Base-by-base conservation (phyloP, 2,888 invertebrate genomes). In the Agrypnus murinus region DNA sequence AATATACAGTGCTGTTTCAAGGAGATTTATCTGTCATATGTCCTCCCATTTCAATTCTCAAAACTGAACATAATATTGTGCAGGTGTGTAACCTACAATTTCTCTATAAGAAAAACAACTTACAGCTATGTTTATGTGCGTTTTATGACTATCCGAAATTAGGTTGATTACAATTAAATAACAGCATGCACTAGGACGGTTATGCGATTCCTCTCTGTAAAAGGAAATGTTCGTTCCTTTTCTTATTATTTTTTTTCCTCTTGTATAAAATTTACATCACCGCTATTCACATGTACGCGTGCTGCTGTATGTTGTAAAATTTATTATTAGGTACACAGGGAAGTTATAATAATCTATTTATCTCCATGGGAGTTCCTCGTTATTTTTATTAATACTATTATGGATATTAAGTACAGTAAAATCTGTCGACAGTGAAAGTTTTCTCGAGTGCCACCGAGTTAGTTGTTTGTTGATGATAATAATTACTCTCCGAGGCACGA, bases 361-460 rank as follows among this genome's bases (percentile, higher is more conserved):
- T 50, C 31, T 31, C 3, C 32, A 5, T 50, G 50, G 31, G 50
- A 50, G 50, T 50, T 50, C 50, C 50, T 17, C 31, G 5, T 50
- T 50, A 25, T 48, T 48, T 48, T 48, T 50, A 8, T n/a, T 10
- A 32, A 50, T 7, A 31, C 31, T 2, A 25, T 46, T 46, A 46
- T 19, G 17, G 19, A 14, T 43, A 14, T 14, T 43, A 4, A 43
- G 43, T 43, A n/a, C n/a, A 46, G 46, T 19, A 46, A 46, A 31
- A 50, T 50, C 50, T 50, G 50, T 50, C 50, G 50, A 25, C 50
- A 31, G 50, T 50, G 50, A 50, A 50, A 50, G 50, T 50, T 50
- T 50, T 19, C 4, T 14, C 14, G 2, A 14, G 14, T 15, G 43
- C 25, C 10, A 31, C 10, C 50, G 50, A 10, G 31, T 0, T 25